Evolutionary conservation across 2,888 invertebrate genomes (phyloP), one percentile per base, ranked within the genome.

Genomic region (Cosmia pyralina): DNA sequence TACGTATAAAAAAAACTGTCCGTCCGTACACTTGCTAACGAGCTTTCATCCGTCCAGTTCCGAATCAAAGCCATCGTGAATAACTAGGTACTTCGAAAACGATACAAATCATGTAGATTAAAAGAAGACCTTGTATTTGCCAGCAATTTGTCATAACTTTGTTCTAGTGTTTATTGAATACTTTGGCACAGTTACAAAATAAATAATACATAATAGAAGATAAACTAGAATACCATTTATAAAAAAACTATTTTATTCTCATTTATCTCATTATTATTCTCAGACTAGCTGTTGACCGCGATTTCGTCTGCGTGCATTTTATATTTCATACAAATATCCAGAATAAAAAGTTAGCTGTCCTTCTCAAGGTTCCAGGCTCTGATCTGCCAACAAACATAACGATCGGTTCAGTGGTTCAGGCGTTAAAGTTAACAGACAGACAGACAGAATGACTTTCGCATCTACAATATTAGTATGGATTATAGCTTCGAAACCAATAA

Each of bases 181-280:
- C 34, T 81, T 58, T 77, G 81, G 75, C 81, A 77, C 81, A 58
- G 77, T 81, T 67, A 41, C 57, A 75, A 58, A 74, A 75, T 63
- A 67, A 67, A 80, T 71, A 72, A 71, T 59, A 53, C 34, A 53
- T 19, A 44, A 55, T 34, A 78, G 34, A 53, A 38, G 7, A 58
- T 17, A 46, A 60, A 60, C 41, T 55, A 60, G 48, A 78, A 22
- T 22, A 69, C 15, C 22, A 17, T 78, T 60, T 22, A 28, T 34
- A 48, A 22, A 60, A 41, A 50, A 17, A n/a, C n/a, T 34, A 53
- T 34, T 52, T 15, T 17, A 67, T 46, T 70, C 41, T 52, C 52
- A 63, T 78, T 75, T 48, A 38, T 7, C 48, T 50, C n/a, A 48
- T n/a, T 38, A 22, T 44, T 34, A 44, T 38, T 44, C 7, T 34